phyloP scores from a whole-genome alignment of 1,140 invertebrate genomes.

The Prorops nasuta region DNA sequence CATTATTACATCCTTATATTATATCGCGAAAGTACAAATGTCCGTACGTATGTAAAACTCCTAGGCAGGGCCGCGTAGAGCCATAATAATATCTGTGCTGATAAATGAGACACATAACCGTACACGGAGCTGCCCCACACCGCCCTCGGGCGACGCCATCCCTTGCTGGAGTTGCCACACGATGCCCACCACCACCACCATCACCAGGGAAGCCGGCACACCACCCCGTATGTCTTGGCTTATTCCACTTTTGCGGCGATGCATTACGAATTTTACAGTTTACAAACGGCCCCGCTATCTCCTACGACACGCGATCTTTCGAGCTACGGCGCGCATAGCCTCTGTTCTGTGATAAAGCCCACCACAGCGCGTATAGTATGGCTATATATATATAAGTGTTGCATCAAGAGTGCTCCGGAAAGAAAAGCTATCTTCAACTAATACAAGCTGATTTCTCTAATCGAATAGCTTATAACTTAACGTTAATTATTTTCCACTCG shows the following conservation, averaged over 20 bases:
- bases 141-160: slow-evolving; percentile 18
- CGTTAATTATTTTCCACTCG: no score
- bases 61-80: slow-evolving; percentile 41
- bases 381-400: no score
- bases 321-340: slow-evolving; percentile 36
- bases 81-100: slow-evolving; percentile 54
- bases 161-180: neutral
- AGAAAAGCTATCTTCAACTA: no score
- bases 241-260: slow-evolving; percentile 54
- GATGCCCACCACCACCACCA: slow-evolving; percentile 3
- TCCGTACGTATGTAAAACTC: slow-evolving; percentile 53
- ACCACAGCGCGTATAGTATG: no score
- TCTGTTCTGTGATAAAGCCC: slow-evolving; percentile 32
- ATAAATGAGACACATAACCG: slow-evolving; percentile 56
- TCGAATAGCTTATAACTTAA: no score
- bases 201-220: neutral
- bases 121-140: slow-evolving; percentile 40
- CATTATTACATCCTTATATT: slow-evolving; percentile 54
- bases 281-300: slow-evolving; percentile 52
- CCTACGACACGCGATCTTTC: slow-evolving; percentile 47
- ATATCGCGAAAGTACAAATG: slow-evolving; percentile 53
- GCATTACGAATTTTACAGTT: slow-evolving; percentile 56
- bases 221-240: slow-evolving; percentile 43
- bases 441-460: no score
- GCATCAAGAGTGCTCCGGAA: no score